These are phyloP conservation scores for Synanthedon formicaeformis DNA, from an alignment of 2,888 invertebrate genomes.

Conservation along the genomic window DNA sequence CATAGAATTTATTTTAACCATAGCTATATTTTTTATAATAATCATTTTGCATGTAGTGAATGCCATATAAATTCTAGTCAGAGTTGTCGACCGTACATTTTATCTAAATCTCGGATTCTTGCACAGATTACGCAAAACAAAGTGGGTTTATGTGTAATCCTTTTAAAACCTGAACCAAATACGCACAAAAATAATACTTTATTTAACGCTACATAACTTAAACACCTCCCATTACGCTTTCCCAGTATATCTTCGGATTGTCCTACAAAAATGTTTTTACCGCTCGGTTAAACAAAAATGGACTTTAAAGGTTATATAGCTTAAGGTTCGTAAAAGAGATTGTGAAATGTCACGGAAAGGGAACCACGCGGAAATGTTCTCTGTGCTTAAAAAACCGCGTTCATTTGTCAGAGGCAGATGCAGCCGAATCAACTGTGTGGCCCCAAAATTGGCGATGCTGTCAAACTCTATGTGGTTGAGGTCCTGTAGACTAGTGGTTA, in stretches of 20 bases:
- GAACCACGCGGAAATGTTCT: conserved; percentile 36
- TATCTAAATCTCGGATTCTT: not conserved
- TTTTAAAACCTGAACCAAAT: not conserved
- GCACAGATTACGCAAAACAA: not conserved
- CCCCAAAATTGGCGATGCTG: conserved; percentile 14
- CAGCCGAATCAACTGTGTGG: conserved; percentile 46
- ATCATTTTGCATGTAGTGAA: no score
- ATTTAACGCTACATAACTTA: conserved; percentile 47
- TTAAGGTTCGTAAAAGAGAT: conserved; percentile 1
- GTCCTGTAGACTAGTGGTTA: no score
- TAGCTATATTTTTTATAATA: no score
- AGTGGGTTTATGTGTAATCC: not conserved
- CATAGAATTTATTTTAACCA: no score
- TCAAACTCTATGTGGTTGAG: not conserved
- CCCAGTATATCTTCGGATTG: conserved; percentile 31
- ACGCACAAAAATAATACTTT: conserved; percentile 11
- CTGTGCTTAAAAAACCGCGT: conserved; percentile 64
- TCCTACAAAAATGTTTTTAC: conserved; percentile 14
- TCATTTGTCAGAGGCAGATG: conserved; percentile 67
- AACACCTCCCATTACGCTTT: conserved; percentile 48
- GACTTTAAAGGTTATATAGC: not conserved
- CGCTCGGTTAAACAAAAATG: conserved; percentile 1
- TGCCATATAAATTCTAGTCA: no score
- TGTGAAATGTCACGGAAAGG: conserved; percentile 8
- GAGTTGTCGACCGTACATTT: not conserved